phyloP scores from a whole-genome alignment of 2,113 vertebrate species.

The Rousettus leschenaultii region DNA sequence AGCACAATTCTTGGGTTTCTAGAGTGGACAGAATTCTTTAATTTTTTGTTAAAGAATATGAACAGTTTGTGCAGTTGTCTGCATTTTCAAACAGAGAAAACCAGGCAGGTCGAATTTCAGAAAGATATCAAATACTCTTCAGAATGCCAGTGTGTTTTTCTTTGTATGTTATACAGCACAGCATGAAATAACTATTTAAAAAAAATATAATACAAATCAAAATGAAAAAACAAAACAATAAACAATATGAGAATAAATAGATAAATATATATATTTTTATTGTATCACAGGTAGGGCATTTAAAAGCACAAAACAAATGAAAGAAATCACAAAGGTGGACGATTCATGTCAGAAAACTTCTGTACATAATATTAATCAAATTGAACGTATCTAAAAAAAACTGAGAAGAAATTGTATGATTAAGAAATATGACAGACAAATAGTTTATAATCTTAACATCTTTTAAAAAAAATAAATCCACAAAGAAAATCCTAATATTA shows the following conservation, averaged over 20 bases:
- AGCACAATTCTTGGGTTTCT: background rate
- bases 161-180: background rate
- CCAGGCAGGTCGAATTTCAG: background rate
- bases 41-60: slow-evolving; percentile 14
- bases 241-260: background rate
- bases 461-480: background rate
- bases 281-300: background rate
- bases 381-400: background rate
- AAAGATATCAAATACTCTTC: background rate
- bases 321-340: background rate
- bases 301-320: background rate
- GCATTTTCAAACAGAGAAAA: slow-evolving; percentile 38
- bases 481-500: background rate
- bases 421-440: background rate
- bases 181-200: background rate
- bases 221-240: background rate
- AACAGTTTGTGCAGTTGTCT: background rate
- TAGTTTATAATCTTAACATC: background rate
- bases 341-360: background rate
- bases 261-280: background rate
- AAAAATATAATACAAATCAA: background rate
- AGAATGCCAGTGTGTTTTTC: background rate
- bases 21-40: background rate
- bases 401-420: background rate
- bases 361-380: background rate